Base-by-base conservation (phyloP, 2,888 invertebrate genomes). In the Incurvaria masculella region DNA sequence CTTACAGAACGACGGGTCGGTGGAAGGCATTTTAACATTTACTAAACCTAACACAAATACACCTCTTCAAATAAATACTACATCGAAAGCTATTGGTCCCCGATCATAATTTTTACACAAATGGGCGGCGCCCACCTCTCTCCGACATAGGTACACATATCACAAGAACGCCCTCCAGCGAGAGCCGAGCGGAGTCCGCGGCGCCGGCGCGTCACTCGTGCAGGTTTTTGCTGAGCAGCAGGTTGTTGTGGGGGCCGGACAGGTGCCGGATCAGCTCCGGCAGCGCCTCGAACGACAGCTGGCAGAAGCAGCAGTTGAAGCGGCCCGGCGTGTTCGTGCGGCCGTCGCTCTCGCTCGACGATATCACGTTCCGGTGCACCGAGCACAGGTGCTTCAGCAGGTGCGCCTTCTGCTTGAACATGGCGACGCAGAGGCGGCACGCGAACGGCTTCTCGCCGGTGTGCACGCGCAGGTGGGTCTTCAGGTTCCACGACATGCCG, bases 371-470 rank as follows among this genome's bases (percentile, higher is more conserved):
- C 56, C 92, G 84, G 80, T 93, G 92, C 52, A 93, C 92, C 54
- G 92, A 92, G 71, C 92, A 92, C 63, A 93, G 81, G 64, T 93
- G 92, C 75, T 92, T 93, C 51, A 93, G 70, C 57, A 93, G 79
- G 66, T 93, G 92, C 5, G 92, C 92, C 66, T 93, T 93, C 63
- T 93, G 92, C 71, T 93, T 93, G 69, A 93, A 93, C 92, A 92
- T 93, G 48, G 92, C 92, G 50, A 92, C 91, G 64, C 92, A 93
- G 43, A 92, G 81, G 58, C 92, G 83, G 80, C 92, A 93, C 56
- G 92, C 92, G 64, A 93, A 93, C 1, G 92, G 92, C 65, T 92
- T 93, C 59, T 93, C 92, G 50, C 92, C 92, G 0, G 92, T 93
- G 62, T 92, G 92, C 19, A 93, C 92, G 63, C 92, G 82, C 49